Base-by-base conservation (phyloP, 92 coral and sea anemone genomes). In the Paramuricea clavata region DNA sequence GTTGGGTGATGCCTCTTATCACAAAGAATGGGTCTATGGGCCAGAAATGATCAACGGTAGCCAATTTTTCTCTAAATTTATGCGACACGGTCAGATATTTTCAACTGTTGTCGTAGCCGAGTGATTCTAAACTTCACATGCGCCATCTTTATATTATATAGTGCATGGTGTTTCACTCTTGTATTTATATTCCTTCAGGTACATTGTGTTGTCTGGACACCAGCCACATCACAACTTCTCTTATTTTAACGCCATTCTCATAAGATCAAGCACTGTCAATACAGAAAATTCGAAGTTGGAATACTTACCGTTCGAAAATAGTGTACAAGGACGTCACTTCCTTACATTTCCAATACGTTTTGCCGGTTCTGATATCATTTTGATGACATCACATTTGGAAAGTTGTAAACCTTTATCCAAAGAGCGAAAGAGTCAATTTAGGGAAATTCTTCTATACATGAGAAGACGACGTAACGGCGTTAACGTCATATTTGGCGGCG, bases 361-460 rank as follows among this genome's bases (percentile, higher is more conserved):
- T 74, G 59, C 49, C 16, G 87, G 82, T 23, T 75, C 90, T 1
- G 74, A 83, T 78, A 59, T 96, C 41, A 71, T 91, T 25, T 61
- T 96, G 34, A 88, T 96, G 97, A 94, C 99, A 3, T 93, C 99
- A 49, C 99, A 96, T 76, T 90, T 96, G 25, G 99, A 96, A 42
- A 96, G 99, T 82, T 87, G 90, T 19, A 68, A 0, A 0, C 7
- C 79, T 0, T 84, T 87, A 47, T 44, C 82, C 22, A 69, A 34
- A 27, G 97, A 96, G 79, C 89, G 99, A 28, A 92, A 86, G 75
- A 78, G 74, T 30, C 99, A 96, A 72, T 81, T 96, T 6, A 27
- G 76, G 43, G 83, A 93, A 71, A 92, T 90, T 26, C 72, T 94
- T 1, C 42, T 49, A 5, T 61, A 85, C 30, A 93, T 94, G 65